These are phyloP conservation scores for Dicranocentrus wangi DNA, from an alignment of 2,888 invertebrate species.

Conservation along the genomic window DNA sequence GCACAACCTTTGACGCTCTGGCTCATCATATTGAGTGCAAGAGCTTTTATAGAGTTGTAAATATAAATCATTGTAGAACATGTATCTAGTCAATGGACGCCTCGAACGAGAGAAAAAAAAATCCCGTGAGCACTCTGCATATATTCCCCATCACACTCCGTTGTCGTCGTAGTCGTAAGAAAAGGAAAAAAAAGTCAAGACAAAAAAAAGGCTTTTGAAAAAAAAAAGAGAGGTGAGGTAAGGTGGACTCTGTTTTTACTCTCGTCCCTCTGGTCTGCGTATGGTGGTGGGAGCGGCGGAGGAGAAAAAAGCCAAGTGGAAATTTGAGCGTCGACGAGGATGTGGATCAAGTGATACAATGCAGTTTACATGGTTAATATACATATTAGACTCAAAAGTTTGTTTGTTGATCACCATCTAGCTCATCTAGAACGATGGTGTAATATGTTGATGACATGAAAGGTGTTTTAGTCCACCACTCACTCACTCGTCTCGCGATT, in stretches of 20 bases:
- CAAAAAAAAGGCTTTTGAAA: too few relatives aligned
- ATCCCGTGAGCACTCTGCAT: too few relatives aligned
- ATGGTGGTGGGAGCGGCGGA: neutral
- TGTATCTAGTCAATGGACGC: neutral
- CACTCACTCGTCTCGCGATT: conserved; percentile 58
- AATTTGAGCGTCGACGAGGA: neutral
- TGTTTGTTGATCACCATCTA: conserved; percentile 9
- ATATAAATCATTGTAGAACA: neutral
- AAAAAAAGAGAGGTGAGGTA: too few relatives aligned
- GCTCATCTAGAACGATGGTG: conserved; percentile 26
- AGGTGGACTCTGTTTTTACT: too few relatives aligned
- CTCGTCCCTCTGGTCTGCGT: too few relatives aligned
- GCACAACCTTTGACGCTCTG: neutral
- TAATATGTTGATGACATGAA: conserved; percentile 69
- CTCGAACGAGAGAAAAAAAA: neutral
- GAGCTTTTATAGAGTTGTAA: neutral
- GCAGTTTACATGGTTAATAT: neutral
- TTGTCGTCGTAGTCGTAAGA: too few relatives aligned
- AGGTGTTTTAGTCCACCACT: conserved; percentile 70
- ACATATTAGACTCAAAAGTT: neutral
- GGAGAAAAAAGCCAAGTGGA: conserved; percentile 8
- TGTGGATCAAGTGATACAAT: neutral
- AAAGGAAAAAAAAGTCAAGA: too few relatives aligned
- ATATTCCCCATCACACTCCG: neutral
- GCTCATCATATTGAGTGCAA: neutral